phyloP scores from a whole-genome alignment of 2,888 invertebrate genomes.

The Meiosimyza platycephala region DNA sequence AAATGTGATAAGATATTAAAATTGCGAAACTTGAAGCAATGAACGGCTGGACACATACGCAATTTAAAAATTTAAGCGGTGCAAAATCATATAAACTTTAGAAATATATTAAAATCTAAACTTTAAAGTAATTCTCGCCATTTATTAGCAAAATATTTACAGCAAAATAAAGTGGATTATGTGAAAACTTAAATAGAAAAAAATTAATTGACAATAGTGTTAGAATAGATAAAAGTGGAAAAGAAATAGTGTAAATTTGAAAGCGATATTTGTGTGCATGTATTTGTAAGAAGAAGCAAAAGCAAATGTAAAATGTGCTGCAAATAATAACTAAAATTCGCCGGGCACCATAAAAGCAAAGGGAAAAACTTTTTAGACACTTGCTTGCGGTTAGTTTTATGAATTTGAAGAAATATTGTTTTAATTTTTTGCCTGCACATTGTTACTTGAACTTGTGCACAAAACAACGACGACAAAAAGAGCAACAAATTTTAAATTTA shows the following conservation, averaged over 20 bases:
- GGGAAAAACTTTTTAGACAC: too few species aligned
- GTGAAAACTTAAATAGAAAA: not conserved
- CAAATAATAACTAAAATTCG: too few species aligned
- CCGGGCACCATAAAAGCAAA: too few species aligned
- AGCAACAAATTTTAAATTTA: not conserved
- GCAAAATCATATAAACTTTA: conserved; percentile 1
- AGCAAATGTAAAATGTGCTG: too few species aligned
- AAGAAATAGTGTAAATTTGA: conserved; percentile 1
- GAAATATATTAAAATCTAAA: not conserved
- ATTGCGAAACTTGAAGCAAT: conserved; percentile 8
- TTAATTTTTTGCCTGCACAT: conserved; percentile 16
- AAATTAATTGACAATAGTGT: not conserved
- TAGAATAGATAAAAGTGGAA: conserved; percentile 12
- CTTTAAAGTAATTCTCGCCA: not conserved
- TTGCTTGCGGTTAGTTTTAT: too few species aligned
- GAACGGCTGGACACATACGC: not conserved
- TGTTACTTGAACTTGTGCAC: conserved; percentile 12
- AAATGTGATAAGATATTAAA: conserved; percentile 17
- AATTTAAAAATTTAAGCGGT: conserved; percentile 1
- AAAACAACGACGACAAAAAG: not conserved
- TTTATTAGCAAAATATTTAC: not conserved
- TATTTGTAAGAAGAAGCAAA: too few species aligned
- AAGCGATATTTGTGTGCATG: not conserved
- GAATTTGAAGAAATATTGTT: not conserved
- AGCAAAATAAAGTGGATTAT: not conserved